Conservation (phyloP, 2,888 invertebrate genomes). For the Trachelus iudaicus region DNA sequence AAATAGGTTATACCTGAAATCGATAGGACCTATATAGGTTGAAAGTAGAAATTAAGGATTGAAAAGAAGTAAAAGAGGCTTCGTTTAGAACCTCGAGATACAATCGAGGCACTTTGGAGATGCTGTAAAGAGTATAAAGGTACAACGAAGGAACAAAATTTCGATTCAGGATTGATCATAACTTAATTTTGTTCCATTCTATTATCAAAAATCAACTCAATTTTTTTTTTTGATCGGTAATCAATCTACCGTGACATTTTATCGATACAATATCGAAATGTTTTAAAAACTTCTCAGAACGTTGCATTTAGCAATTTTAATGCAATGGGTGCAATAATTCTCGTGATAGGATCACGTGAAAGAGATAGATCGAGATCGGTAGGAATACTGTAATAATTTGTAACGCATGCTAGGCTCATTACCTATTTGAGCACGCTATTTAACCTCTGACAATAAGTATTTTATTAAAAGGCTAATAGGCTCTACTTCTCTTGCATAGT, state of each 20-base stretch:
- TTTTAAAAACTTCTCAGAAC: background rate
- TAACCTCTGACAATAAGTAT: slow-evolving; percentile 33
- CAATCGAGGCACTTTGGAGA: no score
- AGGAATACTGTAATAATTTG: background rate
- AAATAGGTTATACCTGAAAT: no score
- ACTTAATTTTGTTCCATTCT: background rate
- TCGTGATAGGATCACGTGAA: background rate
- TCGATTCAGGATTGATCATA: background rate
- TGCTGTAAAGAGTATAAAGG: no score
- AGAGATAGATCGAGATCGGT: background rate
- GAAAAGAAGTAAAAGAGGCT: no score
- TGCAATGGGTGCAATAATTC: background rate
- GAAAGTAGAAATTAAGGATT: no score
- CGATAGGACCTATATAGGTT: no score
- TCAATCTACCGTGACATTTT: background rate
- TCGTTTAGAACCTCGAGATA: no score
- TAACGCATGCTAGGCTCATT: slow-evolving; percentile 7
- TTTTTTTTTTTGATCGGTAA: background rate
- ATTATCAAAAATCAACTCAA: background rate
- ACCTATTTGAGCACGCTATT: slow-evolving; percentile 22
- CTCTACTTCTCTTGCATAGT: background rate
- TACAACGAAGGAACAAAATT: no score
- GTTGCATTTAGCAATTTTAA: background rate
- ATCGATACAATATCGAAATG: background rate
- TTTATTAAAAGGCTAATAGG: background rate